Percentiles rank a stretch among this genome's conserved stretches.
These are phyloP conservation scores for Tridacna gigas DNA, from an alignment of 2,888 invertebrate species.

Conservation along the genomic window DNA sequence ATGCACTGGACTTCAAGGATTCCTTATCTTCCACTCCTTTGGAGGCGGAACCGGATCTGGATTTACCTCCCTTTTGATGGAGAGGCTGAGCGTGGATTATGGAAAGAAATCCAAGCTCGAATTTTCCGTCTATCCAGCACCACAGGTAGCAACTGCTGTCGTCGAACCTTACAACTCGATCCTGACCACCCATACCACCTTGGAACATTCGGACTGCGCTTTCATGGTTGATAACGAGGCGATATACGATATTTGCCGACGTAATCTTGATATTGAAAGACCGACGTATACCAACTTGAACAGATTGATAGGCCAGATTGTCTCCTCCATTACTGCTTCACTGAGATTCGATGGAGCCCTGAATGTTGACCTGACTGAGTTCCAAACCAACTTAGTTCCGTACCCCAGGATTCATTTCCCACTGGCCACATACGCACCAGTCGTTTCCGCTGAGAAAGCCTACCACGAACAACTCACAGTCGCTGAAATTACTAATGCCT, in stretches of 20 bases:
- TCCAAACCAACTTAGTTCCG: conserved; percentile 85
- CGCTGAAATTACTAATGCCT: conserved; percentile 80
- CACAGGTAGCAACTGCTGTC: conserved; percentile 81
- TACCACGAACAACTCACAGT: conserved; percentile 92
- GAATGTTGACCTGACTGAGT: conserved; percentile 86
- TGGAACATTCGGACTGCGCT: conserved; percentile 82
- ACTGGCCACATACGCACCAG: conserved; percentile 93
- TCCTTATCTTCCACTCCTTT: conserved; percentile 83
- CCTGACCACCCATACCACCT: conserved; percentile 81
- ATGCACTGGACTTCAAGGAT: conserved; percentile 83
- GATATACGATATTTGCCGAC: conserved; percentile 89
- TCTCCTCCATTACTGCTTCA: conserved; percentile 87
- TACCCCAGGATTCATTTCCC: conserved; percentile 92
- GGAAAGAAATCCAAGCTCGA: conserved; percentile 82
- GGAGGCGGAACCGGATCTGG: conserved; percentile 84
- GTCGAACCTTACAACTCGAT: conserved; percentile 83
- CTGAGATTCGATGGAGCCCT: conserved; percentile 94
- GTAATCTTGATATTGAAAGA: conserved; percentile 92
- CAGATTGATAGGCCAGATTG: conserved; percentile 95
- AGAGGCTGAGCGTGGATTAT: conserved; percentile 79
- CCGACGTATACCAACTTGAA: conserved; percentile 96
- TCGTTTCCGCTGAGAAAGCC: conserved; percentile 96
- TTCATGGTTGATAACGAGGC: conserved; percentile 98
- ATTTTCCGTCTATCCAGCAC: conserved; percentile 82
- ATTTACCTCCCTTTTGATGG: conserved; percentile 84